Evolutionary conservation across 1,140 invertebrate genomes (phyloP).

Genomic region (Aphidius ervi): DNA sequence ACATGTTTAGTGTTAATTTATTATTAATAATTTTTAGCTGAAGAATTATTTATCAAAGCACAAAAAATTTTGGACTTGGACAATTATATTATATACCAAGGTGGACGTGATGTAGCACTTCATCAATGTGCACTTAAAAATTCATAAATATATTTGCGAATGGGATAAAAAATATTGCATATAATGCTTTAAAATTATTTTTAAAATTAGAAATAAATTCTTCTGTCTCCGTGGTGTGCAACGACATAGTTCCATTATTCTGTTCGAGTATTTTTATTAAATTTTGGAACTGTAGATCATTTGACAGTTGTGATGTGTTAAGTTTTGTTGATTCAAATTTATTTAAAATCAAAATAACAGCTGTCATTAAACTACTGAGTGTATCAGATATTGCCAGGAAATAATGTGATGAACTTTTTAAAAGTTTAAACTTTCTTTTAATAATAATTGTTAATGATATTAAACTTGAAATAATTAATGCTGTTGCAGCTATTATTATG

Average conservation of each 20-base stretch:
- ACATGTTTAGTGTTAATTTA: too few relatives aligned
- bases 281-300: background rate
- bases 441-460: conserved; percentile 19
- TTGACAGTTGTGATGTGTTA: background rate
- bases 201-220: conserved; percentile 15
- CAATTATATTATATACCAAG: too few relatives aligned
- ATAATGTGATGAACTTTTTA: conserved; percentile 11
- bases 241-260: conserved; percentile 7
- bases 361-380: conserved; percentile 21
- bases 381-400: conserved; percentile 23
- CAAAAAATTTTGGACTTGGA: too few relatives aligned
- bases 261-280: background rate
- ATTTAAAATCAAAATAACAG: conserved; percentile 22
- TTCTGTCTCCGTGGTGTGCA: background rate
- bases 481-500: conserved; percentile 18
- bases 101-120: too few relatives aligned
- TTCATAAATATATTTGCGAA: too few relatives aligned
- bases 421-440: conserved; percentile 17
- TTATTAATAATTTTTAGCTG: too few relatives aligned
- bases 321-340: conserved; percentile 13
- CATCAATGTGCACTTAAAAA: too few relatives aligned
- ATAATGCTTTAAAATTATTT: background rate
- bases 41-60: too few relatives aligned
- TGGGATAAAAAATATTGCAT: too few relatives aligned
- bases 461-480: conserved; percentile 20